These are phyloP conservation scores for Heteromormyrus szaboi DNA, from an alignment of 2,797 vertebrate species.

Conservation along the genomic window DNA sequence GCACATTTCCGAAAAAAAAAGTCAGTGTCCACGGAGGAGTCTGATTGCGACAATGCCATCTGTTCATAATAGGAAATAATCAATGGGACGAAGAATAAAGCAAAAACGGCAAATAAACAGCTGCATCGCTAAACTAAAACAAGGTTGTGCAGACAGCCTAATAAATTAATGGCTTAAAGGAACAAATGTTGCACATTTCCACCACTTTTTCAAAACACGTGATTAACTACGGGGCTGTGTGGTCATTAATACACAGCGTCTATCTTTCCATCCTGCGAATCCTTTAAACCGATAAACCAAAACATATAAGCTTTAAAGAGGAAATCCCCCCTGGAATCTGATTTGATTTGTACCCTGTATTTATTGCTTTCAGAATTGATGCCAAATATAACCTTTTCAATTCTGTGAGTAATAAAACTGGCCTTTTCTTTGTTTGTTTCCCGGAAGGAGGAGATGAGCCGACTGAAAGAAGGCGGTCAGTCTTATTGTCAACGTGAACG, in stretches of 20 bases:
- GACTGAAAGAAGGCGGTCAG: not conserved
- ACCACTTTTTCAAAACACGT: not conserved
- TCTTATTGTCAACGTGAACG: not conserved
- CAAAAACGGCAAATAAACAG: not conserved
- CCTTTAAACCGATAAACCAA: not conserved
- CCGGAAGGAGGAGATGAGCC: not conserved
- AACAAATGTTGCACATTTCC: not conserved
- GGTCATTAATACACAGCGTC: not conserved
- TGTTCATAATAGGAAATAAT: conserved; percentile 5
- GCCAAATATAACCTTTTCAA: conserved; percentile 5
- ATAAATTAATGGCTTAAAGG: not conserved
- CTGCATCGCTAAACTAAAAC: not conserved
- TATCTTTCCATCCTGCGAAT: not conserved
- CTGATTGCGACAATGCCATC: not conserved
- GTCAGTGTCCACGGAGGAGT: not conserved
- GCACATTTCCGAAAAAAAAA: not conserved
- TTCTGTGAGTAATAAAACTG: not conserved
- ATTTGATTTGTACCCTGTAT: not conserved
- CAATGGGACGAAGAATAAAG: not conserved
- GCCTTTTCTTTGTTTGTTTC: not conserved
- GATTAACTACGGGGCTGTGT: not conserved
- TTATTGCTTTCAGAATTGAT: not conserved
- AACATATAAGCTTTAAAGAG: not conserved
- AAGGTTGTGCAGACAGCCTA: not conserved
- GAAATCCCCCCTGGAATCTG: not conserved